Conservation (phyloP, 2,888 invertebrate genomes). For the Operophtera brumata region DNA sequence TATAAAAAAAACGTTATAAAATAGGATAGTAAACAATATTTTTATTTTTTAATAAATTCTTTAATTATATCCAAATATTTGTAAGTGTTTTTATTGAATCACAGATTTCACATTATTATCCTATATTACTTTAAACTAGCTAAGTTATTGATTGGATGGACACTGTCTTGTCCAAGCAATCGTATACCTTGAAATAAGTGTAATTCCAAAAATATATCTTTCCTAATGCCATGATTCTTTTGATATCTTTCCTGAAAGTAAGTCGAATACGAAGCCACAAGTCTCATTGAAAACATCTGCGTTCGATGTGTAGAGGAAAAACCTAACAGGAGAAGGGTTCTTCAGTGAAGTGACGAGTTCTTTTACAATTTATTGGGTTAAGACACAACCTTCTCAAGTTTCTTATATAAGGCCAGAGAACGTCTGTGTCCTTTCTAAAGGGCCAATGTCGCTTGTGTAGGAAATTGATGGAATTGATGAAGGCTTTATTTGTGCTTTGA, state of each 20-base stretch:
- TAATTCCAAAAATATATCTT: no score
- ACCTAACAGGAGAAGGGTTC: conserved; percentile 26
- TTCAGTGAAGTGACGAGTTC: conserved; percentile 21
- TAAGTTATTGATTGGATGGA: no score
- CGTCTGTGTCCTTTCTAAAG: conserved; percentile 12
- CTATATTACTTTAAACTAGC: no score
- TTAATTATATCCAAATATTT: no score
- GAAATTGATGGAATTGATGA: conserved; percentile 13
- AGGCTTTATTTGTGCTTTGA: conserved; percentile 3
- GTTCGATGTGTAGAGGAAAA: conserved; percentile 21
- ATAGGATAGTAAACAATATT: no score
- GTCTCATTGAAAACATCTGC: conserved; percentile 27
- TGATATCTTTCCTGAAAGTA: conserved; percentile 6
- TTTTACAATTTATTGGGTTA: conserved; percentile 20
- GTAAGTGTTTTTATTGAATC: no score
- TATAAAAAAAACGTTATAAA: no score
- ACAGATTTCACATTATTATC: no score
- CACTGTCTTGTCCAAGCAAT: no score
- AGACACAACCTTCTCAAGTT: conserved; percentile 21
- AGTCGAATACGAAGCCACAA: conserved; percentile 22
- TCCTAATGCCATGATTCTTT: not conserved
- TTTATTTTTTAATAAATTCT: no score
- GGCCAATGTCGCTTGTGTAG: conserved; percentile 13
- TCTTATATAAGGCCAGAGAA: conserved; percentile 13
- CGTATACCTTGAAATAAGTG: no score